Conservation (phyloP, 30 jellyfish, hydroid and myxozoan species). For the Hydractinia echinata region DNA sequence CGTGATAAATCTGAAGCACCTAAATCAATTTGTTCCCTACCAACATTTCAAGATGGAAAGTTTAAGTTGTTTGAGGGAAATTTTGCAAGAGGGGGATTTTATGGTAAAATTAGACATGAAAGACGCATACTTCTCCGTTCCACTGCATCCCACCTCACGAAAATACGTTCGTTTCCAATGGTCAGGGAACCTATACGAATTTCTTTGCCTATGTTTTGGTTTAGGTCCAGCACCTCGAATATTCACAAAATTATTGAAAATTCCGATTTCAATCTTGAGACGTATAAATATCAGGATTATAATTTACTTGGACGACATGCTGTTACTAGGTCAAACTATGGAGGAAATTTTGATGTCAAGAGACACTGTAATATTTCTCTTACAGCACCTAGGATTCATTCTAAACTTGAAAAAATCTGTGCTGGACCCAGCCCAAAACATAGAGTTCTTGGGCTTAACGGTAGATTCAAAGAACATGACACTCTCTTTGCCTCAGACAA, state of each 20-base stretch:
- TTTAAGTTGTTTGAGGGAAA: background rate
- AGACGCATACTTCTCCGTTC: slow-evolving; percentile 6
- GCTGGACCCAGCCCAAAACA: too few species aligned
- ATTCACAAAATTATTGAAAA: slow-evolving; percentile 7
- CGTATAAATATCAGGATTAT: background rate
- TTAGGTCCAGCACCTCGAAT: slow-evolving; percentile 8
- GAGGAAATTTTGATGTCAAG: slow-evolving; percentile 1
- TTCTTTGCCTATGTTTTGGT: slow-evolving; percentile 7
- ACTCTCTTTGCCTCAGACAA: background rate
- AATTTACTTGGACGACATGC: slow-evolving; percentile 1
- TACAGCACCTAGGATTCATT: background rate
- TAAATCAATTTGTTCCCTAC: slow-evolving; percentile 1
- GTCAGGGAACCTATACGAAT: background rate
- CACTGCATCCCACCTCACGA: background rate
- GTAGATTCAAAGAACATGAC: slow-evolving; percentile 5
- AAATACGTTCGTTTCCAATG: too few species aligned
- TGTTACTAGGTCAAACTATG: background rate
- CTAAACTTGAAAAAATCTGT: background rate
- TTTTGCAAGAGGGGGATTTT: slow-evolving; percentile 1
- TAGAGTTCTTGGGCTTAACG: background rate
- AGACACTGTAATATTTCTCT: background rate
- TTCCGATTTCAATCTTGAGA: background rate
- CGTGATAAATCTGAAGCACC: background rate
- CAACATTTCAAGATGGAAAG: slow-evolving; percentile 10
- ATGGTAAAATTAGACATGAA: background rate